Percentiles rank a stretch among this genome's conserved stretches.
These are phyloP conservation scores for Caranx melampygus DNA, from an alignment of 2,113 vertebrate genomes.

Conservation along the genomic window DNA sequence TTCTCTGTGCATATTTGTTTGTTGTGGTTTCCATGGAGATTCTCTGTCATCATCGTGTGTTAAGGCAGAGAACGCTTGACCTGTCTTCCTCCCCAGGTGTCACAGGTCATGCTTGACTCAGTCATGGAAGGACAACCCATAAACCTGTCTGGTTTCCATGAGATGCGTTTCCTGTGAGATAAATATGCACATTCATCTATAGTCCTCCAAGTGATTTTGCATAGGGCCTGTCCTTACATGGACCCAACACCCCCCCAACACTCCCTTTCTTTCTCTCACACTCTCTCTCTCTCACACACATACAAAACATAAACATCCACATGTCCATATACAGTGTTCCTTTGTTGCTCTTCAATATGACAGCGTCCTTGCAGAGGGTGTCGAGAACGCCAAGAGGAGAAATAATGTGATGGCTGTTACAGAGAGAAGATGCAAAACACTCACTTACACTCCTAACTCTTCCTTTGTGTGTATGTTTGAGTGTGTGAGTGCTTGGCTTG, in stretches of 20 bases:
- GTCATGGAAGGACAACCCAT: slow-evolving; percentile 12
- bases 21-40: slow-evolving; percentile 66
- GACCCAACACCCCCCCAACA: too few species aligned
- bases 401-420: slow-evolving; percentile 10
- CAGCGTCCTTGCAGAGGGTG: not conserved
- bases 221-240: too few species aligned
- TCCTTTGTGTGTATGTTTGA: slow-evolving; percentile 40
- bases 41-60: slow-evolving; percentile 35
- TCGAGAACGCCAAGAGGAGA: not conserved
- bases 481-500: slow-evolving; percentile 76
- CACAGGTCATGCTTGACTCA: slow-evolving; percentile 41
- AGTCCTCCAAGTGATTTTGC: not conserved
- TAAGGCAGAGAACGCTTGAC: slow-evolving; percentile 44
- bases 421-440: slow-evolving; percentile 28
- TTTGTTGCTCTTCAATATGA: not conserved
- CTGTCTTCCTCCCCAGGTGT: slow-evolving; percentile 51
- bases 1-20: slow-evolving; percentile 52
- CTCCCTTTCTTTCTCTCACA: too few species aligned
- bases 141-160: slow-evolving; percentile 39
- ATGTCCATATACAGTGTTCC: not conserved
- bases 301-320: not conserved
- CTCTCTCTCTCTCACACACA: too few species aligned
- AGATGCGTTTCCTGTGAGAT: slow-evolving; percentile 34
- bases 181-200: slow-evolving; percentile 1
- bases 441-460: slow-evolving; percentile 41